Conservation (phyloP, 37 sponge, comb jelly and placozoan species). For the Oscarella lobularis region DNA sequence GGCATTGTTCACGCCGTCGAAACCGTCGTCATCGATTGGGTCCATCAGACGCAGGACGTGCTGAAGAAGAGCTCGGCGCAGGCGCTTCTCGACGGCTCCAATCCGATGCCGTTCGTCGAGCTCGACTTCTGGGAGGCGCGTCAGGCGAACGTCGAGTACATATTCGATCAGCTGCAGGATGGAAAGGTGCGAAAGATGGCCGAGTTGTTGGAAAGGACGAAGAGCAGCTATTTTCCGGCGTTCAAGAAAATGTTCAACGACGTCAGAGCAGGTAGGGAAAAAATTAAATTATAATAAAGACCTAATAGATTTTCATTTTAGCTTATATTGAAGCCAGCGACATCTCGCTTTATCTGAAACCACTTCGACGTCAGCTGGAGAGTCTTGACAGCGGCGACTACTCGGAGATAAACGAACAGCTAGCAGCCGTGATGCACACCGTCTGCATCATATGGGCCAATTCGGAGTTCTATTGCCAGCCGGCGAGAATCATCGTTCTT, state of each 20-base stretch:
- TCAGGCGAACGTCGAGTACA: constrained; percentile 68
- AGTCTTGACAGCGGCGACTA: constrained; percentile 77
- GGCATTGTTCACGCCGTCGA: constrained; percentile 76
- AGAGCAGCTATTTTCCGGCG: constrained; percentile 80
- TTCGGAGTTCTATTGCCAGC: constrained; percentile 72
- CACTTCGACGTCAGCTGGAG: constrained; percentile 48
- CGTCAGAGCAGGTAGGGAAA: constrained; percentile 52
- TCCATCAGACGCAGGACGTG: constrained; percentile 83
- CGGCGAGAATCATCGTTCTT: constrained; percentile 69
- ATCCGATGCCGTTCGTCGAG: constrained; percentile 83
- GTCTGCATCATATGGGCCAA: constrained; percentile 88
- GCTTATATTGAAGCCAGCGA: constrained; percentile 75
- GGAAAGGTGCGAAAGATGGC: constrained; percentile 32
- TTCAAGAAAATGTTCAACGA: constrained; percentile 61
- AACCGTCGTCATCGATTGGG: constrained; percentile 93
- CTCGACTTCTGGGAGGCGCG: constrained; percentile 89
- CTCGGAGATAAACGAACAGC: constrained; percentile 30
- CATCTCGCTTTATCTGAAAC: constrained; percentile 74
- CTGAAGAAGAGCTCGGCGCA: constrained; percentile 77
- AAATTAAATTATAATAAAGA: not conserved
- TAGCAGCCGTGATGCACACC: constrained; percentile 65
- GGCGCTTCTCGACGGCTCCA: constrained; percentile 71
- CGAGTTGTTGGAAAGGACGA: constrained; percentile 55
- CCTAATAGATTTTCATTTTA: not conserved
- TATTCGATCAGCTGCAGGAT: constrained; percentile 77